Conservation (phyloP, 2,113 vertebrate genomes). For the Brachionichthys hirsutus region DNA sequence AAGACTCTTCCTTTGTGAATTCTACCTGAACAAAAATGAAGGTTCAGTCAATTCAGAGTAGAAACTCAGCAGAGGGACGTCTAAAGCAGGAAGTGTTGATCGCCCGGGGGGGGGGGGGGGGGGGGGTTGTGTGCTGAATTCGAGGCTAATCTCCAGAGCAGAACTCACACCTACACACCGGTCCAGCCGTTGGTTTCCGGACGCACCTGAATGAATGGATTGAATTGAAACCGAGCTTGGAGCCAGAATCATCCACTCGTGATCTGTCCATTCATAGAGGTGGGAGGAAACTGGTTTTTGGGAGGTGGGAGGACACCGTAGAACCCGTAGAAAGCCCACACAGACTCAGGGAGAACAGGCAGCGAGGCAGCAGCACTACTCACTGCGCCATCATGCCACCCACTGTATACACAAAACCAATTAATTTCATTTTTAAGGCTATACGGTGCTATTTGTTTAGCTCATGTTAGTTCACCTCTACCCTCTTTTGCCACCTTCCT, state of each 20-base stretch:
- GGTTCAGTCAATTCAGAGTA: conserved; percentile 4
- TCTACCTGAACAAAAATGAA: conserved; percentile 16
- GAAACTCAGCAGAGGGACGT: not conserved
- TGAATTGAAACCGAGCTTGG: conserved; percentile 19
- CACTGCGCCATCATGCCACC: no score
- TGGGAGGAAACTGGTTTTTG: no score
- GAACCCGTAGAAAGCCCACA: no score
- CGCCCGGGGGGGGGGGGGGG: no score
- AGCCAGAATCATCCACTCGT: not conserved
- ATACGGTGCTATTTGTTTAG: not conserved
- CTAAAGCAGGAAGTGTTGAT: not conserved
- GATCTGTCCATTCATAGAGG: conserved; percentile 1
- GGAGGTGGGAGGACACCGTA: no score
- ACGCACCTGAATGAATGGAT: conserved; percentile 12
- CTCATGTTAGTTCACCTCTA: not conserved
- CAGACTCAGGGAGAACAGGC: no score
- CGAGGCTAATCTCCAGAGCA: not conserved
- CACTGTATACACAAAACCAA: not conserved
- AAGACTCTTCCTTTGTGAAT: not conserved
- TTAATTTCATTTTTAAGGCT: not conserved
- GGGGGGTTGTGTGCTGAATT: conserved; percentile 31
- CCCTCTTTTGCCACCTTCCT: no score
- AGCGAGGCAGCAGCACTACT: no score
- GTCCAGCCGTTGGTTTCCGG: conserved; percentile 6
- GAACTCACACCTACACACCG: conserved; percentile 12